These are phyloP conservation scores for Parapsyche elsis DNA, from an alignment of 1,140 invertebrate genomes.

Conservation along the genomic window DNA sequence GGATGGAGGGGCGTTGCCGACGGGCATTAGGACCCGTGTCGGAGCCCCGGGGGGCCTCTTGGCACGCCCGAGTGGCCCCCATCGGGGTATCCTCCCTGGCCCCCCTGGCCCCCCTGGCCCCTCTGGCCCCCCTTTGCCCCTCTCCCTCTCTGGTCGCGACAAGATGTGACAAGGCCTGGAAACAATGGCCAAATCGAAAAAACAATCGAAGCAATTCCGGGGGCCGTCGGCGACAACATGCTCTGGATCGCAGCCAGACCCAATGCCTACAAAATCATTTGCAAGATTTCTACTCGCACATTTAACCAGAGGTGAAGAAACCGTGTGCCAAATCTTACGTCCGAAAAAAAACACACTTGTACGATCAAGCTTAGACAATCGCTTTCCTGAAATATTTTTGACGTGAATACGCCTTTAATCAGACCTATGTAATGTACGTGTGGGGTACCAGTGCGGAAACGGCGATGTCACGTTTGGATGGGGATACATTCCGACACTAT, in stretches of 20 bases:
- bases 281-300: constrained; percentile 3
- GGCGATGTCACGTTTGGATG: no score
- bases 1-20: not conserved
- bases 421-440: no score
- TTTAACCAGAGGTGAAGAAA: no score
- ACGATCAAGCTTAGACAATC: no score
- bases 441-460: no score
- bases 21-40: constrained; percentile 20
- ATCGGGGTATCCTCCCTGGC: not conserved
- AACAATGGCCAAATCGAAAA: constrained; percentile 47
- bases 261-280: constrained; percentile 37
- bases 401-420: no score
- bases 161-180: constrained; percentile 44
- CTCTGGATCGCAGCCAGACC: constrained; percentile 37
- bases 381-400: no score
- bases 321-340: no score
- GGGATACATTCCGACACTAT: no score
- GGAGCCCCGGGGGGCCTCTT: not conserved
- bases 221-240: constrained; percentile 28
- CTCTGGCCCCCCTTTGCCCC: not conserved
- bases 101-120: not conserved
- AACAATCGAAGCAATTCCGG: constrained; percentile 45
- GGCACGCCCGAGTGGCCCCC: not conserved
- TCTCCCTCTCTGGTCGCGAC: not conserved
- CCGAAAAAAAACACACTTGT: no score